Evolutionary conservation across 92 coral and sea anemone genomes (phyloP).

Genomic region (Pocillopora grandis): DNA sequence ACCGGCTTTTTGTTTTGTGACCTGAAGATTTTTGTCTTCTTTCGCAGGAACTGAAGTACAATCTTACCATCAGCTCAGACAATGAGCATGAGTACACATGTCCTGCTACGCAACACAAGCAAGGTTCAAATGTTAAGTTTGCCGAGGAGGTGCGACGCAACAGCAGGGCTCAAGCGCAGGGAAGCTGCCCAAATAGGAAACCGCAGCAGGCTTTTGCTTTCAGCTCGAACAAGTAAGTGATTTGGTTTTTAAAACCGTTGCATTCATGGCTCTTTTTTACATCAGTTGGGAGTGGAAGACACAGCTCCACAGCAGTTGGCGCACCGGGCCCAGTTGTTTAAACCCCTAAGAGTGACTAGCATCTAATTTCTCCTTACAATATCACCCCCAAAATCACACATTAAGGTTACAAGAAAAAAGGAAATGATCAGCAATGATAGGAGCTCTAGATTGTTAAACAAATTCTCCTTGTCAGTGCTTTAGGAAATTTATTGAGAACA

Average conservation of each 20-base stretch:
- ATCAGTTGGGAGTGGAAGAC: too few relatives aligned
- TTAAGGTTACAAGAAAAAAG: too few relatives aligned
- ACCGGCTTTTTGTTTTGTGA: neutral
- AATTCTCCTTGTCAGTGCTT: too few relatives aligned
- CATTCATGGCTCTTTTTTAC: neutral
- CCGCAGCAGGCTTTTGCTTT: constrained; percentile 51
- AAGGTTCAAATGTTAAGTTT: constrained; percentile 70
- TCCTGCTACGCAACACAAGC: constrained; percentile 67
- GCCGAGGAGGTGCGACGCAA: constrained; percentile 87
- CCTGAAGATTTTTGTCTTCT: neutral
- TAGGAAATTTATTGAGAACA: too few relatives aligned
- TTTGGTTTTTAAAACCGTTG: neutral
- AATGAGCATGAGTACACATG: constrained; percentile 95
- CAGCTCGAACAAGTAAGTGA: constrained; percentile 65
- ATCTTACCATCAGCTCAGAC: constrained; percentile 70
- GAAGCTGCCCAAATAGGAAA: constrained; percentile 82
- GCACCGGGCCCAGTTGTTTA: too few relatives aligned
- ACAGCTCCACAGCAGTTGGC: too few relatives aligned
- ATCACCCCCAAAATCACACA: too few relatives aligned
- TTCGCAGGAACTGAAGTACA: constrained; percentile 75
- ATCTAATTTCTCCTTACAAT: too few relatives aligned
- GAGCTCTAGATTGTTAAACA: too few relatives aligned
- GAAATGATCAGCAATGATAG: too few relatives aligned
- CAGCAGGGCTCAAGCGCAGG: constrained; percentile 62
- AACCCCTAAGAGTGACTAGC: too few relatives aligned